Evolutionary conservation across 1,140 invertebrate genomes (phyloP).

Genomic region (Rhyacophila brunnea): DNA sequence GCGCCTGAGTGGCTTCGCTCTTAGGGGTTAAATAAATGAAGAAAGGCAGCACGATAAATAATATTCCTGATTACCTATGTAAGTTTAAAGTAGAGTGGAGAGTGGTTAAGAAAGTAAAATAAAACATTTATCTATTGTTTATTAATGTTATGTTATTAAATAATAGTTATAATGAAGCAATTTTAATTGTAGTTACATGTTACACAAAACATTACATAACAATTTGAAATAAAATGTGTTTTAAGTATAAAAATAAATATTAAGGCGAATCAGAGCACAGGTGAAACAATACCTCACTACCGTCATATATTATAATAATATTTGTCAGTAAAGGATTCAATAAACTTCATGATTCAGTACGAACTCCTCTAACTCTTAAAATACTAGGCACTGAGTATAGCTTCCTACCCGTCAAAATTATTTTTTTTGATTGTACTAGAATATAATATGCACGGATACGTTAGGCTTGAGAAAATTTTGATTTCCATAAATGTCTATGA

Average conservation of each 20-base stretch:
- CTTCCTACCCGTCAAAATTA: no score
- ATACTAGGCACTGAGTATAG: conserved; percentile 1
- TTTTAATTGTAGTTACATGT: conserved; percentile 29
- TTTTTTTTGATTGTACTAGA: no score
- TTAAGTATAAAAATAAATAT: conserved; percentile 36
- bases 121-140: conserved; percentile 21
- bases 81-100: no score
- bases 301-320: background rate
- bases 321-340: conserved; percentile 6
- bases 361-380: background rate
- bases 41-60: no score
- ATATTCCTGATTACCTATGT: no score
- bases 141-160: conserved; percentile 34
- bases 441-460: no score
- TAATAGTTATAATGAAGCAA: conserved; percentile 28
- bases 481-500: background rate
- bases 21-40: no score
- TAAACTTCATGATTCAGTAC: conserved; percentile 5
- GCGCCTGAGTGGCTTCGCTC: no score
- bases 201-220: conserved; percentile 22
- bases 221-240: conserved; percentile 24
- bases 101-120: conserved; percentile 6
- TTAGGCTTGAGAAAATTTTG: no score
- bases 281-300: no score
- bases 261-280: conserved; percentile 33